These are phyloP conservation scores for Corbicula japonica DNA, from an alignment of 2,888 invertebrate genomes.

Conservation along the genomic window DNA sequence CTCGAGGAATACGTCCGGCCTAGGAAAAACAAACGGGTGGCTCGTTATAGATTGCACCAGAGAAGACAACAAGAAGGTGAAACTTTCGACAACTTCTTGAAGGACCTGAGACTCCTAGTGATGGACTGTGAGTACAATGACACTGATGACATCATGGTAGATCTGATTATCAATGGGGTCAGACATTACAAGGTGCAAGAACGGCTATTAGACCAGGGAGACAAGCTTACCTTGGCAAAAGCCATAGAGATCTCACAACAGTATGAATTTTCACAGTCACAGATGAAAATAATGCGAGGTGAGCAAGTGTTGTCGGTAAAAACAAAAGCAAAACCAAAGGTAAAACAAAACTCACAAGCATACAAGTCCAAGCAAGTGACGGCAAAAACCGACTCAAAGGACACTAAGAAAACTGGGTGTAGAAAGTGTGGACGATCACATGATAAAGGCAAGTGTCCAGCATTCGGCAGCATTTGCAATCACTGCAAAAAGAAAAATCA, in stretches of 20 bases:
- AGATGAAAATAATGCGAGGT: conserved; percentile 49
- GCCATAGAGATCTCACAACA: conserved; percentile 43
- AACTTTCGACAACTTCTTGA: conserved; percentile 50
- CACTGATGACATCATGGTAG: conserved; percentile 35
- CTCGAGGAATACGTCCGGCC: conserved; percentile 47
- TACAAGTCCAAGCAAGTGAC: not conserved
- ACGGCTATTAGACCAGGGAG: conserved; percentile 47
- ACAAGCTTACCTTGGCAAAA: conserved; percentile 37
- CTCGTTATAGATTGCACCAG: conserved; percentile 52
- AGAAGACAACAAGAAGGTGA: conserved; percentile 50
- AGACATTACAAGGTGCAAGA: conserved; percentile 46
- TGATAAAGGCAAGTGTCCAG: conserved; percentile 11
- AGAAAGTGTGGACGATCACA: too few relatives aligned
- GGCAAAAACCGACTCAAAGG: not conserved
- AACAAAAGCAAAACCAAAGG: too few relatives aligned
- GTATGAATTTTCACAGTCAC: conserved; percentile 40
- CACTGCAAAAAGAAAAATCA: conserved; percentile 42
- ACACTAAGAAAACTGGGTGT: too few relatives aligned
- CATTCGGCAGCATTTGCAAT: too few relatives aligned
- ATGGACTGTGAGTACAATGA: conserved; percentile 58
- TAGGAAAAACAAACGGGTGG: conserved; percentile 54
- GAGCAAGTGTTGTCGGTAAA: conserved; percentile 10
- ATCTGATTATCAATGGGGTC: conserved; percentile 42
- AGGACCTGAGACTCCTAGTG: conserved; percentile 45
- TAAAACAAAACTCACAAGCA: not conserved